These are phyloP conservation scores for Menura novaehollandiae DNA, from an alignment of 2,113 vertebrate species.

Conservation along the genomic window DNA sequence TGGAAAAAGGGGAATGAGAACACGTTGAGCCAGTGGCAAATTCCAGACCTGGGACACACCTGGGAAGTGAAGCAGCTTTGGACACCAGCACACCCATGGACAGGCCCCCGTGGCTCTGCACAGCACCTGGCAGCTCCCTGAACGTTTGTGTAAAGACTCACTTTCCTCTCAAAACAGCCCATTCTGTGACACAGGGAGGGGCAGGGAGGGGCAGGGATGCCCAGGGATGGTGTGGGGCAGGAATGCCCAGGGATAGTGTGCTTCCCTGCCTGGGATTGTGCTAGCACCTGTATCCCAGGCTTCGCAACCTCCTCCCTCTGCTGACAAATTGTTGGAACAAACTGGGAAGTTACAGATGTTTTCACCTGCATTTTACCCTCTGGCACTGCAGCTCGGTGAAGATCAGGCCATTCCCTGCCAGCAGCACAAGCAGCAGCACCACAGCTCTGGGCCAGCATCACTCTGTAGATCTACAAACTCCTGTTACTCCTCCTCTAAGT, in stretches of 20 bases:
- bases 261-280: neutral
- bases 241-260: neutral
- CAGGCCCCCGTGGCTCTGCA: neutral
- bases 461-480: neutral
- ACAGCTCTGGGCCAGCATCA: neutral
- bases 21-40: neutral
- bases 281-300: neutral
- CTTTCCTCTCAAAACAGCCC: neutral
- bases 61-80: neutral
- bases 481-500: neutral
- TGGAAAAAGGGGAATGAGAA: neutral
- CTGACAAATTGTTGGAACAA: neutral
- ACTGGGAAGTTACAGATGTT: neutral
- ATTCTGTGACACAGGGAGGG: neutral
- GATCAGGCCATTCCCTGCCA: neutral
- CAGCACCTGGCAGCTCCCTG: neutral
- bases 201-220: neutral
- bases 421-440: neutral
- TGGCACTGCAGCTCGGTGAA: rapidly evolving
- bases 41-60: neutral
- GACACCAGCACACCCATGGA: neutral
- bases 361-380: neutral
- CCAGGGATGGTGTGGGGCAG: neutral
- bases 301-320: neutral
- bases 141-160: neutral